phyloP scores from a whole-genome alignment of 1,140 invertebrate genomes.

The Drosophila equinoxialis region DNA sequence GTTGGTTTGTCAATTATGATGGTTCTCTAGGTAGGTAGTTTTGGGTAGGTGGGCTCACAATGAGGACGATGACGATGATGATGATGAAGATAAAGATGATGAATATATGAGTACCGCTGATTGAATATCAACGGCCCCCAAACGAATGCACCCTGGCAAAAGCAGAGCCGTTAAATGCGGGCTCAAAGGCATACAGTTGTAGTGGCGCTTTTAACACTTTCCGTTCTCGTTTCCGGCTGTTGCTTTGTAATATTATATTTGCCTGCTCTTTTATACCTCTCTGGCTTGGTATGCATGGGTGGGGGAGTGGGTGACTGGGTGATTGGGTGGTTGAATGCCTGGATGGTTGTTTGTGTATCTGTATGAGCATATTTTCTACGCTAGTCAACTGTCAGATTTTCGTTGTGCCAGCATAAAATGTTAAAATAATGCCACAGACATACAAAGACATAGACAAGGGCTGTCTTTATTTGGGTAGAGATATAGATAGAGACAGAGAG shows the following conservation, averaged over 20 bases:
- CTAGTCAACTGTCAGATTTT: constrained; percentile 81
- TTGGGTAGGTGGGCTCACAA: neutral
- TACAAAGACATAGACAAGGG: constrained; percentile 59
- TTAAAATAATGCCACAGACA: constrained; percentile 77
- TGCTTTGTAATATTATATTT: constrained; percentile 74
- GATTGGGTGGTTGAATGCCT: neutral
- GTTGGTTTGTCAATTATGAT: constrained; percentile 73
- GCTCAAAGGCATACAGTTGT: constrained; percentile 20
- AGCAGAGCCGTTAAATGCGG: neutral
- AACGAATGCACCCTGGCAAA: constrained; percentile 28
- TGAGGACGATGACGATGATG: constrained; percentile 17
- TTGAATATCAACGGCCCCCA: constrained; percentile 71
- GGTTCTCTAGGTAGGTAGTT: constrained; percentile 43
- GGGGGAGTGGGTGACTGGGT: constrained; percentile 12
- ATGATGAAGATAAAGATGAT: constrained; percentile 51
- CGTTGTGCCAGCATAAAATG: constrained; percentile 81
- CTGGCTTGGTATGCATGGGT: neutral
- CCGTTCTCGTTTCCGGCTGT: constrained; percentile 55
- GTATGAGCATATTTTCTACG: constrained; percentile 71
- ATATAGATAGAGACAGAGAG: too few species aligned
- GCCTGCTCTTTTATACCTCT: constrained; percentile 20
- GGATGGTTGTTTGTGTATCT: constrained; percentile 5
- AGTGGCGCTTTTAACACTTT: constrained; percentile 54
- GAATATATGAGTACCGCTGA: constrained; percentile 74
- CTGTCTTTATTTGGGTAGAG: constrained; percentile 61